Evolutionary conservation across 1,140 invertebrate genomes (phyloP).

Genomic region (Drosophila varians): DNA sequence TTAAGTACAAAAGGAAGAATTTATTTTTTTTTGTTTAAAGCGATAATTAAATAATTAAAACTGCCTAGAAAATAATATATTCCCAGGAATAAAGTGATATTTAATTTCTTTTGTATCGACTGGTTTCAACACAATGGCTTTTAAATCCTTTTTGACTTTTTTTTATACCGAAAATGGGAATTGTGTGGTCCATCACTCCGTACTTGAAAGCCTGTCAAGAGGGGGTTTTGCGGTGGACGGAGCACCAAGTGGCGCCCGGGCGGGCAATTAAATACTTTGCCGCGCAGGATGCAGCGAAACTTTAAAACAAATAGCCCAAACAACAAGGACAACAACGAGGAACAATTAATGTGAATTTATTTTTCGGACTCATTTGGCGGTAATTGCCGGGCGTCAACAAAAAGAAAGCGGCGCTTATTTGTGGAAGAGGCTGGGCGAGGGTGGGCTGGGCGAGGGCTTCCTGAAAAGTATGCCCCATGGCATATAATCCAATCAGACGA

Average conservation of each 20-base stretch:
- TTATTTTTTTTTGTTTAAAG: too few species aligned
- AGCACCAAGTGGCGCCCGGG: constrained; percentile 31
- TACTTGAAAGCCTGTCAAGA: not conserved
- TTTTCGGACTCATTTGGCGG: constrained; percentile 77
- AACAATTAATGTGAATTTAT: constrained; percentile 81
- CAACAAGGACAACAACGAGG: constrained; percentile 60
- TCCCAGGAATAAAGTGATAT: not conserved
- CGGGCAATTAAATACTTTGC: constrained; percentile 66
- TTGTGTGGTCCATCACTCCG: constrained; percentile 15
- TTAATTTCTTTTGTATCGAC: not conserved
- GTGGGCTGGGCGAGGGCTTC: not conserved
- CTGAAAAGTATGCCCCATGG: not conserved
- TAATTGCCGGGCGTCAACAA: constrained; percentile 63
- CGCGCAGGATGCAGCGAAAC: constrained; percentile 26
- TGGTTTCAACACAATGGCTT: not conserved
- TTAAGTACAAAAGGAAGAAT: too few species aligned
- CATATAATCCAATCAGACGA: not conserved
- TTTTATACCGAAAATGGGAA: not conserved
- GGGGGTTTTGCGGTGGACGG: constrained; percentile 15
- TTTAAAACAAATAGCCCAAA: constrained; percentile 49
- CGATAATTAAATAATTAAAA: too few species aligned
- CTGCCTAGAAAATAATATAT: too few species aligned
- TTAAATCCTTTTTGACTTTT: not conserved
- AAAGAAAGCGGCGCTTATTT: constrained; percentile 29
- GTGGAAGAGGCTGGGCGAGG: constrained; percentile 13